Conservation (phyloP, 2,797 vertebrate genomes). For the Gambusia yucatana region DNA sequence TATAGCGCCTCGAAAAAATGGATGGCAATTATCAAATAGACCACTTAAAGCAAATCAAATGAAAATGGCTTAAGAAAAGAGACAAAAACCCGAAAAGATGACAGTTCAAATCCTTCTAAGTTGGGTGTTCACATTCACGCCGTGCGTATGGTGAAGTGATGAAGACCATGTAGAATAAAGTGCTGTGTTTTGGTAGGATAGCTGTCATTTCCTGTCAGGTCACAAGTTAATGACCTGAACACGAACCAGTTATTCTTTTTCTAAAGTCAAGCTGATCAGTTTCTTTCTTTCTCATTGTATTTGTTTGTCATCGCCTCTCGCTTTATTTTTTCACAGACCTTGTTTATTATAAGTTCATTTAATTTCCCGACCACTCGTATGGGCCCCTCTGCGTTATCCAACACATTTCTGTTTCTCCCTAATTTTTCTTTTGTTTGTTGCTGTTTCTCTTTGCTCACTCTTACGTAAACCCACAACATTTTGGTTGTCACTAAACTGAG, state of each 20-base stretch:
- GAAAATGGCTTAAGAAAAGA: slow-evolving; percentile 63
- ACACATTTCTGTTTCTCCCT: slow-evolving; percentile 11
- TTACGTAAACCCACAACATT: neutral
- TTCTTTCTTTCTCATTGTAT: slow-evolving; percentile 57
- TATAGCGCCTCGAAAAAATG: slow-evolving; percentile 53
- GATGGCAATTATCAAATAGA: slow-evolving; percentile 72
- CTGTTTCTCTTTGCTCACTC: neutral
- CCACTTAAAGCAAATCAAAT: slow-evolving; percentile 71
- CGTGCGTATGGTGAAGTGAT: slow-evolving; percentile 13
- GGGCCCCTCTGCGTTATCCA: slow-evolving; percentile 56
- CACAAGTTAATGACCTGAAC: slow-evolving; percentile 52
- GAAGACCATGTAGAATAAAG: slow-evolving; percentile 30
- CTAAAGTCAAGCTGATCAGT: slow-evolving; percentile 39
- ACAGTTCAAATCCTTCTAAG: slow-evolving; percentile 12
- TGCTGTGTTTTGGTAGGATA: slow-evolving; percentile 19
- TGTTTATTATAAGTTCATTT: slow-evolving; percentile 75
- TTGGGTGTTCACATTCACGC: slow-evolving; percentile 18
- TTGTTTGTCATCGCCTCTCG: slow-evolving; percentile 55
- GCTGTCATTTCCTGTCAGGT: slow-evolving; percentile 69
- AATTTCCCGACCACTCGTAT: slow-evolving; percentile 65
- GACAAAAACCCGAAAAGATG: slow-evolving; percentile 14
- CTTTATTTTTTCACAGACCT: slow-evolving; percentile 66
- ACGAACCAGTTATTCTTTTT: slow-evolving; percentile 47
- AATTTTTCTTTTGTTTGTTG: too few species aligned
- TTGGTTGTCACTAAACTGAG: neutral